A percentile compares a stretch with the other conserved stretches of the same genome.
Evolutionary conservation across 1,140 invertebrate genomes (phyloP).

Genomic region (Anoplolepis gracilipes): DNA sequence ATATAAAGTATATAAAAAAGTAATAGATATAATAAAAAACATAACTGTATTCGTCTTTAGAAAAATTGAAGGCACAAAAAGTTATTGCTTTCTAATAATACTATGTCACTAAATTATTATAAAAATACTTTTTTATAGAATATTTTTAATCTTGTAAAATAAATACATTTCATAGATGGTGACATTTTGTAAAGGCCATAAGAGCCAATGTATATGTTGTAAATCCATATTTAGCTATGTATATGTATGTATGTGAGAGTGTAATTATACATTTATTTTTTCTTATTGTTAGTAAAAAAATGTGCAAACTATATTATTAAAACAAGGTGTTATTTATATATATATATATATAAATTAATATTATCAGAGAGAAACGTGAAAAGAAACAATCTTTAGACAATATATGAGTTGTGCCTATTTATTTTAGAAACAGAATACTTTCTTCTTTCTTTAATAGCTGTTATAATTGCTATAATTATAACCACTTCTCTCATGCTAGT

Average conservation of each 20-base stretch:
- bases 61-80: slow-evolving; percentile 41
- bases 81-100: slow-evolving; percentile 8
- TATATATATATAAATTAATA: background rate
- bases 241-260: background rate
- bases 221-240: slow-evolving; percentile 10
- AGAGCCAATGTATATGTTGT: background rate
- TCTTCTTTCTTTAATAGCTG: slow-evolving; percentile 7
- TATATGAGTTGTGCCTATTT: slow-evolving; percentile 69
- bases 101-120: background rate
- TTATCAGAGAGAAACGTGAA: slow-evolving; percentile 21
- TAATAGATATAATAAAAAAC: slow-evolving; percentile 9
- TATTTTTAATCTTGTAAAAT: background rate
- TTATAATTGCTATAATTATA: background rate
- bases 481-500: background rate
- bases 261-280: slow-evolving; percentile 16
- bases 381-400: slow-evolving; percentile 3
- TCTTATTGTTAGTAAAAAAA: background rate
- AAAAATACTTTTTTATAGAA: background rate
- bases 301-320: background rate
- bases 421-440: slow-evolving; percentile 36
- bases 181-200: slow-evolving; percentile 29
- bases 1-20: too few relatives aligned
- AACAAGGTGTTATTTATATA: slow-evolving; percentile 4
- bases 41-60: background rate
- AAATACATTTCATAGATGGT: background rate